Evolutionary conservation across 2,113 vertebrate species (phyloP), one percentile per base, ranked within the genome.

Genomic region (Oncorhynchus nerka): DNA sequence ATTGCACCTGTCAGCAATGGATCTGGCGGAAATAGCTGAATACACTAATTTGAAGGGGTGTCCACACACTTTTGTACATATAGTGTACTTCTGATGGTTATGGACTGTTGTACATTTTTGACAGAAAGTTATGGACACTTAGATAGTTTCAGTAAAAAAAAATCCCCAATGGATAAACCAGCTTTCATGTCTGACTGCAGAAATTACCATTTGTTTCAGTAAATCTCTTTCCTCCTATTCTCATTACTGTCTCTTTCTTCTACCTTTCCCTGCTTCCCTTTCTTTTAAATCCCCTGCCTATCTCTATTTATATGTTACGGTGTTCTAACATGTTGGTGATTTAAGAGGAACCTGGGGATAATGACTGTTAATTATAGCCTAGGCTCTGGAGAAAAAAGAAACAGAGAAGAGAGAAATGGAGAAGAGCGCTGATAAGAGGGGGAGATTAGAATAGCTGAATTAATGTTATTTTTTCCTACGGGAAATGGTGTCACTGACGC

Each of bases 381-480:
- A 30, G 62, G 39, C 59, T 69, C 32, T 9, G n/a, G 30, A 12
- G 39, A 45, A 11, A 45, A 45, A 45, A 45, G 6, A 64, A 62
- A 67, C 13, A 74, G 20, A 61, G 59, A 65, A 11, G 12, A 24
- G 69, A 64, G 39, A 61, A 62, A 70, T 45, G 16, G 75, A 59
- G 55, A 20, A 73, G 59, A 30, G 62, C 59, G 59, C 68, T 74
- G 30, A 70, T 7, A 68, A 73, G 22, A 45, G 9, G 9, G 39
- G 57, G 75, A 70, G 48, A 61, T 83, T 24, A 62, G 62, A 79
- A 74, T 79, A 26, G 51, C 20, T 68, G 19, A 68, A 81, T 74
- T 48, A 20, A 65, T 72, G 39, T 77, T 30, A 6, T 1, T 28
- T 39, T 48, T 74, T 20, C 73, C 30, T 12, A 71, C n/a, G 20